phyloP scores from a whole-genome alignment of 92 coral and sea anemone species.

The Galaxea fascicularis region DNA sequence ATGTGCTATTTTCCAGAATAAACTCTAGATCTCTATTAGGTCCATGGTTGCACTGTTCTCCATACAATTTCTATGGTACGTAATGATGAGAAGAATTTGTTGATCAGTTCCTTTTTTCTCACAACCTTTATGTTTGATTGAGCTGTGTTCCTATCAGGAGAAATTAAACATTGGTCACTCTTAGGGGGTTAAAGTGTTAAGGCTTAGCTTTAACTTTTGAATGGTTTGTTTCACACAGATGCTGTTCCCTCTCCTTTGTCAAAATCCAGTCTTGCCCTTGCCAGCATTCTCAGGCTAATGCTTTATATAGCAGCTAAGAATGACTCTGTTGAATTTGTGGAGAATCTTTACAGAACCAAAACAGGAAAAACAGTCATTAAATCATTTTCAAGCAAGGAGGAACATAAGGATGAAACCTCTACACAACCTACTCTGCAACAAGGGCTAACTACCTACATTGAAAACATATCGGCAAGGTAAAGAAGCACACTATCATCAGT shows the following conservation, averaged over 20 bases:
- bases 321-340: constrained; percentile 10
- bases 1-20: too few relatives aligned
- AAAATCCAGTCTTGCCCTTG: constrained; percentile 11
- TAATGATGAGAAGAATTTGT: too few relatives aligned
- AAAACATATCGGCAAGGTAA: constrained; percentile 16
- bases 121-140: too few relatives aligned
- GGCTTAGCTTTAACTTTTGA: background rate
- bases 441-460: constrained; percentile 19
- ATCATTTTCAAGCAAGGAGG: background rate
- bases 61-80: too few relatives aligned
- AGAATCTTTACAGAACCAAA: constrained; percentile 34
- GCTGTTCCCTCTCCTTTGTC: background rate
- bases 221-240: background rate
- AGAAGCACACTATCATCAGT: too few relatives aligned
- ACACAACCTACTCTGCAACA: constrained; percentile 10
- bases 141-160: too few relatives aligned
- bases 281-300: constrained; percentile 34
- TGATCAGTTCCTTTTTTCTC: too few relatives aligned
- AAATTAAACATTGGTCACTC: too few relatives aligned
- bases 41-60: too few relatives aligned
- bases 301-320: constrained; percentile 44
- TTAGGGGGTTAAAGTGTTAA: too few relatives aligned
- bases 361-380: constrained; percentile 24
- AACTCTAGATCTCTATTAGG: too few relatives aligned
- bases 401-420: background rate